Percentiles rank a stretch among this genome's conserved stretches.
Conservation (phyloP, 2,888 invertebrate species). For the Drosophila neotestacea region DNA sequence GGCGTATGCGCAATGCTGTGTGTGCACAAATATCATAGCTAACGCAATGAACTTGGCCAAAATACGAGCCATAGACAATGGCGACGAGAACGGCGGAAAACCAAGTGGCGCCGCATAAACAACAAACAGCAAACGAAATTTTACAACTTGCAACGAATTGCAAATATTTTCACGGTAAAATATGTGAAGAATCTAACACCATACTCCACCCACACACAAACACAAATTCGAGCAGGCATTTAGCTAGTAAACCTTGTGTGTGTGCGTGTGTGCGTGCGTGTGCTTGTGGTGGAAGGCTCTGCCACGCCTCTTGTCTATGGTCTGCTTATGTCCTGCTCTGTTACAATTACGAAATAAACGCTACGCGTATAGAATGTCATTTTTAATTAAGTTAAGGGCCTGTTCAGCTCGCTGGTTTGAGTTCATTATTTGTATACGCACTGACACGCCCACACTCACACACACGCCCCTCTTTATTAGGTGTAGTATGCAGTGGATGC, state of each 20-base stretch:
- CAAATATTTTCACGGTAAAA: constrained; percentile 70
- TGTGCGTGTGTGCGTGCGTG: constrained; percentile 13
- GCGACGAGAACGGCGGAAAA: constrained; percentile 12
- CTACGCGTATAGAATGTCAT: constrained; percentile 68
- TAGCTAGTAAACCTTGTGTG: neutral
- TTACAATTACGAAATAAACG: constrained; percentile 54
- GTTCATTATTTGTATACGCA: constrained; percentile 63
- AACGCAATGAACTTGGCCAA: constrained; percentile 46
- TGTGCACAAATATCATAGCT: constrained; percentile 18
- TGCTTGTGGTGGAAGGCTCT: constrained; percentile 4
- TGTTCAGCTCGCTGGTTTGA: constrained; percentile 64
- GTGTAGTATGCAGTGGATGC: constrained; percentile 39
- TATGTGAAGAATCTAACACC: constrained; percentile 60
- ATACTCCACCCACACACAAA: constrained; percentile 8
- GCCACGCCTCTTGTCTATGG: constrained; percentile 31
- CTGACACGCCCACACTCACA: constrained; percentile 18
- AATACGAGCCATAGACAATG: constrained; percentile 24
- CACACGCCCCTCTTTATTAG: constrained; percentile 50
- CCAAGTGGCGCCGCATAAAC: constrained; percentile 60
- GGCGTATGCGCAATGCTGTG: constrained; percentile 47
- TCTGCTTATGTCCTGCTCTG: constrained; percentile 26
- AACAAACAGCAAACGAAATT: constrained; percentile 49
- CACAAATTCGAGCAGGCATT: constrained; percentile 1
- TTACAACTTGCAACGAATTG: constrained; percentile 63
- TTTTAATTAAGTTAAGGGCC: constrained; percentile 80